These are phyloP conservation scores for Ceratotherium simum DNA, from an alignment of 2,113 vertebrate species.

Conservation along the genomic window DNA sequence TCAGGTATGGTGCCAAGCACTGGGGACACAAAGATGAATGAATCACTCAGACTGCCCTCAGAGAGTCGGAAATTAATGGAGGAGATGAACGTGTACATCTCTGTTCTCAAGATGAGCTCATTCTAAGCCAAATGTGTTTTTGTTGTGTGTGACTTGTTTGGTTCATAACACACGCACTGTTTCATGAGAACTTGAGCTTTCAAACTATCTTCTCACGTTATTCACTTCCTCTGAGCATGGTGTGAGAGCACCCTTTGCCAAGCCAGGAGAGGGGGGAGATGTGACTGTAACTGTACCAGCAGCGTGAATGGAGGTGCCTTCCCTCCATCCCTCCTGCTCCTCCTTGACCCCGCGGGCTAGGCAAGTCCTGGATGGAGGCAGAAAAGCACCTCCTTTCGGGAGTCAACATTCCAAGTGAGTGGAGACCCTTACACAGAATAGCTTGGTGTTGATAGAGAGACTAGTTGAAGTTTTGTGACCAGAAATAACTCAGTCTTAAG, in stretches of 20 bases:
- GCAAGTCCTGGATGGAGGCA: not conserved
- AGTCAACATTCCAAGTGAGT: not conserved
- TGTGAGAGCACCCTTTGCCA: not conserved
- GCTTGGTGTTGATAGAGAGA: not conserved
- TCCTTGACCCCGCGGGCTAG: not conserved
- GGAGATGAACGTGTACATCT: not conserved
- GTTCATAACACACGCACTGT: not conserved
- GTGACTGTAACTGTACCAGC: not conserved
- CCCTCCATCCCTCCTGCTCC: not conserved
- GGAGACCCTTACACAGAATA: not conserved
- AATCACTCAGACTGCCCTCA: not conserved
- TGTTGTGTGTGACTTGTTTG: not conserved
- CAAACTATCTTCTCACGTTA: not conserved
- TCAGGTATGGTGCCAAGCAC: not conserved
- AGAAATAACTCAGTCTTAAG: not conserved
- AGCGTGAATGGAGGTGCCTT: not conserved
- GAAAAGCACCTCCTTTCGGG: not conserved
- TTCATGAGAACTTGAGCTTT: not conserved
- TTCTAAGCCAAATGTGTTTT: not conserved
- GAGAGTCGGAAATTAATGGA: not conserved
- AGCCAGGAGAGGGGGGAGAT: too few species aligned
- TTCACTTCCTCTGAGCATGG: not conserved
- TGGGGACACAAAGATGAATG: not conserved
- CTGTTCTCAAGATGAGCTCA: not conserved
- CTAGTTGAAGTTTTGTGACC: slow-evolving; percentile 7